Conservation (phyloP, 2,888 invertebrate genomes). For the Odiellus spinosus region DNA sequence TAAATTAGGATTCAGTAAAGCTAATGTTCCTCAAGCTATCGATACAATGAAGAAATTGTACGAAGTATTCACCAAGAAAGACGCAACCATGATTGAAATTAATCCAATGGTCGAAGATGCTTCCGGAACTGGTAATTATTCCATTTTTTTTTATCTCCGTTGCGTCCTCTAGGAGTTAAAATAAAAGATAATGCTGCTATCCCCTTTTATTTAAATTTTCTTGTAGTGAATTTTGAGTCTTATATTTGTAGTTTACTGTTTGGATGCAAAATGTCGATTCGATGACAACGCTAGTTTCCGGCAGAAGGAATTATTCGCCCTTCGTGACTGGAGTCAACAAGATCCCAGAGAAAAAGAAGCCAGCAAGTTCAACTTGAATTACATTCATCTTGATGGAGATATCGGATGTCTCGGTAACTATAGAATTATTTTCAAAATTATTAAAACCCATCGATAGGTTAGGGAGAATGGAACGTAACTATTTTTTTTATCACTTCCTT, state of each 20-base stretch:
- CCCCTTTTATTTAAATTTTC: too few species aligned
- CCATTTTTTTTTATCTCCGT: neutral
- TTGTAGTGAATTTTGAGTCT: neutral
- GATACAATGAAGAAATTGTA: slow-evolving; percentile 68
- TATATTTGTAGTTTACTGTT: slow-evolving; percentile 52
- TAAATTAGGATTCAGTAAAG: slow-evolving; percentile 51
- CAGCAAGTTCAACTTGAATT: slow-evolving; percentile 73
- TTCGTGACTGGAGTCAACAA: slow-evolving; percentile 77
- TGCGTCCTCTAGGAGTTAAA: neutral
- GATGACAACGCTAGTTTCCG: slow-evolving; percentile 88
- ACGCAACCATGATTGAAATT: slow-evolving; percentile 77
- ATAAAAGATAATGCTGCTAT: too few species aligned
- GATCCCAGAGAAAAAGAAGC: slow-evolving; percentile 84
- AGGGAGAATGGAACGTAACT: too few species aligned
- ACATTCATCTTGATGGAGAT: slow-evolving; percentile 82
- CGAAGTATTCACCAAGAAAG: slow-evolving; percentile 67
- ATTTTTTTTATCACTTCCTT: too few species aligned
- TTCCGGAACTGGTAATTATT: slow-evolving; percentile 30
- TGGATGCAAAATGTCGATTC: slow-evolving; percentile 89
- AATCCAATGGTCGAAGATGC: slow-evolving; percentile 91
- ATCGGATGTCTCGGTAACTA: slow-evolving; percentile 72
- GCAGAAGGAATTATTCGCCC: slow-evolving; percentile 67
- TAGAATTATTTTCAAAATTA: too few species aligned
- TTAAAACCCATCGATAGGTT: too few species aligned
- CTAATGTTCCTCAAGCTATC: slow-evolving; percentile 41